Evolutionary conservation across 1,140 invertebrate genomes (phyloP).

Genomic region (Hyles euphorbiae): DNA sequence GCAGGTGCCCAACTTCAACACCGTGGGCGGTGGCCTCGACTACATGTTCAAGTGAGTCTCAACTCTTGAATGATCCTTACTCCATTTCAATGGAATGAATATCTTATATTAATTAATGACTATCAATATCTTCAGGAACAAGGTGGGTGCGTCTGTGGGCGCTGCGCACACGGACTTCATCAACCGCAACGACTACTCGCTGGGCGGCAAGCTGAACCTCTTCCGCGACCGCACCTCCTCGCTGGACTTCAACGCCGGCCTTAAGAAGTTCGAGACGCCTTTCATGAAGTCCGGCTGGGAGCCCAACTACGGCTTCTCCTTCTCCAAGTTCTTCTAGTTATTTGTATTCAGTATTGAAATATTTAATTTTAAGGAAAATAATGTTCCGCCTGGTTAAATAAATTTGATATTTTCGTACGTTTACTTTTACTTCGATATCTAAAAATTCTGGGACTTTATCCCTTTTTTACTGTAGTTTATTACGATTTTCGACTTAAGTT

Average conservation of each 20-base stretch:
- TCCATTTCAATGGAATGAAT: no score
- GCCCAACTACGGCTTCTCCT: constrained; percentile 16
- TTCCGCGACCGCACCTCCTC: constrained; percentile 34
- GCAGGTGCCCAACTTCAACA: constrained; percentile 36
- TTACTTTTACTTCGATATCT: no score
- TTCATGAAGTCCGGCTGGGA: constrained; percentile 33
- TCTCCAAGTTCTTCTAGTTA: background rate
- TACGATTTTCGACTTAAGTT: no score
- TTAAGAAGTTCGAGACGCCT: constrained; percentile 33
- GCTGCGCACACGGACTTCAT: constrained; percentile 34
- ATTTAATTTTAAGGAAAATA: no score
- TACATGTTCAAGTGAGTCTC: constrained; percentile 41
- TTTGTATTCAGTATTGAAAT: no score
- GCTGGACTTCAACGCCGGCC: constrained; percentile 43
- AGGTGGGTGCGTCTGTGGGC: constrained; percentile 37
- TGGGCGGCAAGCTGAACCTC: constrained; percentile 48
- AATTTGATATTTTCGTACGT: no score
- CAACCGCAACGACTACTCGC: constrained; percentile 39
- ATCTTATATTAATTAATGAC: no score
- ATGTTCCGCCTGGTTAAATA: no score
- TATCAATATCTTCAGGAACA: constrained; percentile 22
- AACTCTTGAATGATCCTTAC: no score
- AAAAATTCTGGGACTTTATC: no score
- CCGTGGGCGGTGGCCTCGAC: constrained; percentile 37
- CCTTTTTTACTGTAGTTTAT: no score